Base-by-base conservation (phyloP, 1,140 invertebrate genomes). In the Coenobita brevimanus region DNA sequence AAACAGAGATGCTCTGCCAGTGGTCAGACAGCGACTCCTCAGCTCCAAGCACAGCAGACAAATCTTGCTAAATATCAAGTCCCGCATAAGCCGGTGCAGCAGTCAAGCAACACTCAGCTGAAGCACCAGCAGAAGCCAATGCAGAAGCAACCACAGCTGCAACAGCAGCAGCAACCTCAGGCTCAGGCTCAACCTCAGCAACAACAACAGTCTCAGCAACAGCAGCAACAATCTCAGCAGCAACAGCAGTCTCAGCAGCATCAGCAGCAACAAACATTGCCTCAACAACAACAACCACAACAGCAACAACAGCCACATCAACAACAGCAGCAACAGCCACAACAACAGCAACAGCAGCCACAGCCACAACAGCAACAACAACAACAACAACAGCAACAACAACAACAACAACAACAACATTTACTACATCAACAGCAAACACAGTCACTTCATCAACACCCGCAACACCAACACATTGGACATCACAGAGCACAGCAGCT, bases 181-280 rank as follows among this genome's bases (percentile, higher is more conserved):
- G 8, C 41, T 1, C 73, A 43, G 38, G 15, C 17, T 21, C 43
- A 79, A 33, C 43, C n/a, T 10, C 76, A 79, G 21, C 76, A n/a
- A 13, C 76, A 79, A 27, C 76, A 79, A 57, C 43, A 79, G n/a
- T 1, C 43, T 0, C 76, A 54, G 50, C 46, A 54, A 13, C 76
- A 79, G n/a, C 76, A 79, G 21, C 50, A 71, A 10, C 67, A 71
- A 33, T 38, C 36, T 38, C 67, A 84, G 8, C 82, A 84, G 10
- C 82, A 83, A 36, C 67, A 84, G 21, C 82, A 84, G 10, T 71
- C 73, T 10, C 82, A 82, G 4, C 80, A 82, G 36, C 80, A 82
- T 3, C 60, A 82, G 38, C 80, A 82, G 2, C 60, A 30, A n/a
- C n/a, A 83, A 62, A 38, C 38, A 30, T 38, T 69, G 3, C 50